Conservation (phyloP, 2,797 vertebrate species). For the Trachops cirrhosus region DNA sequence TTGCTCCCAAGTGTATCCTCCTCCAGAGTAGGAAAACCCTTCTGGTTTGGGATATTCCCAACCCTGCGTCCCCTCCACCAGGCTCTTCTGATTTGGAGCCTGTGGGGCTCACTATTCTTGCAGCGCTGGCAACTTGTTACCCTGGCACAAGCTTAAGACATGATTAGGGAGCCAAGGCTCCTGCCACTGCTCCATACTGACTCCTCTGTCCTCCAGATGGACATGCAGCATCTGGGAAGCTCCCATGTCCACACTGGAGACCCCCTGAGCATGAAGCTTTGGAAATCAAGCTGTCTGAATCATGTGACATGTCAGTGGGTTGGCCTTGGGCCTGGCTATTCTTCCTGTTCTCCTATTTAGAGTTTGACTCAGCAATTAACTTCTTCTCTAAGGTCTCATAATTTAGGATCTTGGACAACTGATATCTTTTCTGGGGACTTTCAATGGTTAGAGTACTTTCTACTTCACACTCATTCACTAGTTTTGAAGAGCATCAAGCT, state of each 20-base stretch:
- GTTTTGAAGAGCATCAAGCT: neutral
- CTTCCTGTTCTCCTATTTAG: neutral
- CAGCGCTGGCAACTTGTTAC: neutral
- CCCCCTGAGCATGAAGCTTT: neutral
- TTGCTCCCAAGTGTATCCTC: neutral
- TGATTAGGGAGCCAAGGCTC: neutral
- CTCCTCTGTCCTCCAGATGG: neutral
- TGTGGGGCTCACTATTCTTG: accelerated
- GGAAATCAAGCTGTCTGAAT: neutral
- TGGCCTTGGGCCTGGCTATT: neutral
- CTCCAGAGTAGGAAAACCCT: neutral
- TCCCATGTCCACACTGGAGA: neutral
- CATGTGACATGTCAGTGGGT: accelerated
- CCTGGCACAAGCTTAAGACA: neutral
- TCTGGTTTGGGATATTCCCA: neutral
- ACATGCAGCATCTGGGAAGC: neutral
- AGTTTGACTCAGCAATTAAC: neutral
- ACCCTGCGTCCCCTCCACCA: neutral
- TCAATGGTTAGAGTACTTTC: neutral
- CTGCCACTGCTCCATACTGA: neutral
- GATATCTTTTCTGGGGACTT: neutral
- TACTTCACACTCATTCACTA: neutral
- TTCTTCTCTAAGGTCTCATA: neutral
- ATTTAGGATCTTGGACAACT: neutral
- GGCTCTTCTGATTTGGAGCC: neutral